A percentile compares a stretch with the other conserved stretches of the same genome.
phyloP scores from a whole-genome alignment of 2,888 invertebrate genomes.

The Drosophila recens region DNA sequence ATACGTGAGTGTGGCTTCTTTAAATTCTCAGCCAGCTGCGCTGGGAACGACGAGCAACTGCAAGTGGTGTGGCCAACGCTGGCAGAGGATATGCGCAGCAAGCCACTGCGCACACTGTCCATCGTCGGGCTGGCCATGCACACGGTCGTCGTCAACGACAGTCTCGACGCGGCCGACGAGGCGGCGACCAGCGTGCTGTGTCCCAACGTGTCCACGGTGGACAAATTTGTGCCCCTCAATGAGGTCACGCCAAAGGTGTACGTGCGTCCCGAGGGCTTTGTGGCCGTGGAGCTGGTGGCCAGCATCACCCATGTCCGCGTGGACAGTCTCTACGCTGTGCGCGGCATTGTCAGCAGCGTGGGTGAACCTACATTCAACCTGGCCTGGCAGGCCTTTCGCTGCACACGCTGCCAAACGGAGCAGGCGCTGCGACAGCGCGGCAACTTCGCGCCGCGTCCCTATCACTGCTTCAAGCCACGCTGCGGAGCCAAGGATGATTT shows the following conservation, averaged over 20 bases:
- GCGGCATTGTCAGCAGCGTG: slow-evolving; percentile 94
- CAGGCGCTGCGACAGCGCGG: slow-evolving; percentile 88
- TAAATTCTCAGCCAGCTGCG: slow-evolving; percentile 86
- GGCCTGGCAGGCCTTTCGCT: slow-evolving; percentile 90
- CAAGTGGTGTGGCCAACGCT: slow-evolving; percentile 88
- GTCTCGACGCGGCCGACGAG: slow-evolving; percentile 49
- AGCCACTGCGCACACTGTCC: slow-evolving; percentile 89
- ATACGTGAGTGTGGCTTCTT: slow-evolving; percentile 71
- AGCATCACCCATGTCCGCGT: slow-evolving; percentile 83
- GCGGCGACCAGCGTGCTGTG: slow-evolving; percentile 18
- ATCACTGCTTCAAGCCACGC: slow-evolving; percentile 65
- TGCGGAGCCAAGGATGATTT: slow-evolving; percentile 85
- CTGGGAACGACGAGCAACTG: slow-evolving; percentile 87
- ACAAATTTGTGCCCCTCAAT: slow-evolving; percentile 58
- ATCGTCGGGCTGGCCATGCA: slow-evolving; percentile 91
- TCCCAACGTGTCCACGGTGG: slow-evolving; percentile 12
- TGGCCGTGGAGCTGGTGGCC: slow-evolving; percentile 87
- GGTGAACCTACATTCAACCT: slow-evolving; percentile 91
- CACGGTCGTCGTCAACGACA: slow-evolving; percentile 57
- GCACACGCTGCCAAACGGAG: slow-evolving; percentile 82
- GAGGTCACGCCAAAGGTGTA: slow-evolving; percentile 80
- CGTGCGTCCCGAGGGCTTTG: slow-evolving; percentile 88
- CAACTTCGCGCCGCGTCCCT: slow-evolving; percentile 60
- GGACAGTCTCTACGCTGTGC: slow-evolving; percentile 91
- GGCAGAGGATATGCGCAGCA: slow-evolving; percentile 88